Evolutionary conservation across 2,888 invertebrate species (phyloP).

Genomic region (Schrankia costaestrigalis): DNA sequence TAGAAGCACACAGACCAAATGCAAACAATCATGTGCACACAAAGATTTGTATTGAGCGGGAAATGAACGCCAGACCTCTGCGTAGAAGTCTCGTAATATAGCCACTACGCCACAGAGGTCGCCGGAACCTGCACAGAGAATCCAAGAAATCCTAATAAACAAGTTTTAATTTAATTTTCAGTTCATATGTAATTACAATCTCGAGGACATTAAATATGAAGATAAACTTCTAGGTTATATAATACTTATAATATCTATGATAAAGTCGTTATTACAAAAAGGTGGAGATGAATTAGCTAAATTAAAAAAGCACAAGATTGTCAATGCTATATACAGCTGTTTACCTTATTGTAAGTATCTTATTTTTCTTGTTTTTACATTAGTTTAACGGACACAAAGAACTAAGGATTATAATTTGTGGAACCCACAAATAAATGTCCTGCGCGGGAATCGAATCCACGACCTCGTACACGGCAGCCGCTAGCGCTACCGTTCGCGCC

Average conservation of each 20-base stretch:
- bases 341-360: constrained; percentile 53
- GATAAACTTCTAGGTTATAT: constrained; percentile 44
- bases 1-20: background rate
- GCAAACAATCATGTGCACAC: too few species aligned
- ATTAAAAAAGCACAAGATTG: constrained; percentile 29
- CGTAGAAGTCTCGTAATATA: too few species aligned
- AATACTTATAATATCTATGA: constrained; percentile 37
- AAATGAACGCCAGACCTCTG: too few species aligned
- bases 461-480: too few species aligned
- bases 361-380: background rate
- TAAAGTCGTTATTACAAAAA: constrained; percentile 35
- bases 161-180: constrained; percentile 35
- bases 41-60: too few species aligned
- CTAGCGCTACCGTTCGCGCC: too few species aligned
- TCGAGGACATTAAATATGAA: constrained; percentile 28
- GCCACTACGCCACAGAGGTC: too few species aligned
- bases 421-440: too few species aligned
- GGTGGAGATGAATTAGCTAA: constrained; percentile 15
- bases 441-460: too few species aligned
- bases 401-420: too few species aligned
- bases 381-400: background rate
- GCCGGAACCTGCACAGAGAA: too few species aligned
- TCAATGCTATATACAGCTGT: constrained; percentile 41
- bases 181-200: constrained; percentile 37
- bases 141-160: background rate